These are phyloP conservation scores for Perizoma affinitatum DNA, from an alignment of 2,888 invertebrate species.

Conservation along the genomic window DNA sequence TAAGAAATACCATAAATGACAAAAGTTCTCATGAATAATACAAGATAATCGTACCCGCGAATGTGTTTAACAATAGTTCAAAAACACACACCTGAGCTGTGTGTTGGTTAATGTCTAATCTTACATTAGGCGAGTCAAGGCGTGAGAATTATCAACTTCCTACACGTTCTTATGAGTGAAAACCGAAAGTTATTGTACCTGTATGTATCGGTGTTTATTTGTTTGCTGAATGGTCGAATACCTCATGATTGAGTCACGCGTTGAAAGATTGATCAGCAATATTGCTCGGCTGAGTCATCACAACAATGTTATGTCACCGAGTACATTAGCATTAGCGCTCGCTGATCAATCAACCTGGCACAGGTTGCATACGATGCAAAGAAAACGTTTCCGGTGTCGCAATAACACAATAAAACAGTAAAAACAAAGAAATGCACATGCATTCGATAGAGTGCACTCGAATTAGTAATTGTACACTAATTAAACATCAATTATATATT, in stretches of 20 bases:
- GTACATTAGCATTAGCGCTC: constrained; percentile 41
- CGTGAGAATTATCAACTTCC: constrained; percentile 42
- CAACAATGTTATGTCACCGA: constrained; percentile 49
- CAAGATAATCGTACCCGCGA: constrained; percentile 38
- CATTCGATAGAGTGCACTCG: constrained; percentile 1
- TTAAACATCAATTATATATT: background rate
- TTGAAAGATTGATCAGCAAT: constrained; percentile 38
- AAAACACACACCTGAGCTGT: constrained; percentile 38
- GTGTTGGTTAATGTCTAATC: constrained; percentile 39
- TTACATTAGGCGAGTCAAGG: constrained; percentile 34
- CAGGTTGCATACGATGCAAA: constrained; percentile 43
- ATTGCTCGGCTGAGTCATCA: constrained; percentile 48
- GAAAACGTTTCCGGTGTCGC: constrained; percentile 50
- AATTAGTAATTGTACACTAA: background rate
- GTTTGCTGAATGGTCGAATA: constrained; percentile 24
- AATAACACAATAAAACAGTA: constrained; percentile 30
- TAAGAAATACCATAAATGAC: constrained; percentile 41
- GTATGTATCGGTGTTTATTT: constrained; percentile 29
- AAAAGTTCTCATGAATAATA: constrained; percentile 42
- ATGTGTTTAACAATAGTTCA: constrained; percentile 40
- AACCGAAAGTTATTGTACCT: constrained; percentile 38
- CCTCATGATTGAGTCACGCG: constrained; percentile 30
- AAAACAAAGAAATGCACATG: constrained; percentile 9
- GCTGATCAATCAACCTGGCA: constrained; percentile 34
- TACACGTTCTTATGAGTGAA: constrained; percentile 40